These are phyloP conservation scores for Cichlasoma orientale DNA, from an alignment of 2,797 vertebrate genomes.

Conservation along the genomic window DNA sequence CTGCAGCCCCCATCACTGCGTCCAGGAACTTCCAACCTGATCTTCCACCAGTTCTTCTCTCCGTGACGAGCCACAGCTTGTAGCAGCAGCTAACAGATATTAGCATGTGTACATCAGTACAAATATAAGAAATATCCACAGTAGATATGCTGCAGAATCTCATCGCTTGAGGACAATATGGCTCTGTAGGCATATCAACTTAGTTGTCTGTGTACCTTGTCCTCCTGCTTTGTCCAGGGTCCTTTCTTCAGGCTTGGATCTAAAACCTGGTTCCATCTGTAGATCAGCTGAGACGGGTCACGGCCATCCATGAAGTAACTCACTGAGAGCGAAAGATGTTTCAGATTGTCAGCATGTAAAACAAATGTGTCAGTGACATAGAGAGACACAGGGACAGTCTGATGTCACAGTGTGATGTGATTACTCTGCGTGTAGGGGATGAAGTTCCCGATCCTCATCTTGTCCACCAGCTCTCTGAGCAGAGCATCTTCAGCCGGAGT, in stretches of 20 bases:
- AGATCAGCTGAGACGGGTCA: conserved; percentile 86
- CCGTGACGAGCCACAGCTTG: conserved; percentile 84
- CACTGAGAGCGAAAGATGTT: conserved; percentile 75
- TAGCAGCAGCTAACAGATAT: conserved; percentile 81
- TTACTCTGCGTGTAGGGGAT: conserved; percentile 94
- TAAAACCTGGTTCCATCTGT: conserved; percentile 90
- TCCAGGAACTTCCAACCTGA: conserved; percentile 88
- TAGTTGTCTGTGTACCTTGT: conserved; percentile 54
- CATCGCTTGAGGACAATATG: neutral
- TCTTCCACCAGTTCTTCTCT: conserved; percentile 89
- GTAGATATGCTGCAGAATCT: neutral
- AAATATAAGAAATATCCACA: neutral
- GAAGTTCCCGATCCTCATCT: conserved; percentile 92
- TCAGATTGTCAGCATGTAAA: neutral
- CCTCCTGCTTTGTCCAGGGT: conserved; percentile 87
- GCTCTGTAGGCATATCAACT: neutral
- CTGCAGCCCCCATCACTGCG: conserved; percentile 88
- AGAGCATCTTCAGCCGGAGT: conserved; percentile 82
- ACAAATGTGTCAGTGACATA: neutral
- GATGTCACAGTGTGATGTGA: conserved; percentile 10
- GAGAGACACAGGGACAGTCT: neutral
- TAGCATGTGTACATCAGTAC: neutral
- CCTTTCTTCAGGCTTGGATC: conserved; percentile 90
- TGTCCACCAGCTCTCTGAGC: conserved; percentile 86
- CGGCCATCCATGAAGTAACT: conserved; percentile 95